Evolutionary conservation across 1,140 invertebrate genomes (phyloP).

Genomic region (Drosophila watanabei): DNA sequence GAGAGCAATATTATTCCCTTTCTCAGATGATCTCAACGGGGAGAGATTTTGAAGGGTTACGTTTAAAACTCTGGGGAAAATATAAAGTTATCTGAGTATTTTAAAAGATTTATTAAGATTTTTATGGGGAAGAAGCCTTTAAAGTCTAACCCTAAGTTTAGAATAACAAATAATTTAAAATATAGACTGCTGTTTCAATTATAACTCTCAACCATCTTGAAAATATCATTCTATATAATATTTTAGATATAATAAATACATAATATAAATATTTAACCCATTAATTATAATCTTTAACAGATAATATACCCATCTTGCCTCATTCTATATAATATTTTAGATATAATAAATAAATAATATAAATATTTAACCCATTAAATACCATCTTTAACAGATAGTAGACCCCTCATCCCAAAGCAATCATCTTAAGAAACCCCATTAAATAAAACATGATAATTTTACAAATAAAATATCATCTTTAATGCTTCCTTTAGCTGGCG

Average conservation of each 20-base stretch:
- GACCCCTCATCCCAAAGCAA: not conserved
- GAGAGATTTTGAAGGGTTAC: not conserved
- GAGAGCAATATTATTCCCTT: not conserved
- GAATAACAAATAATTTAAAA: not conserved
- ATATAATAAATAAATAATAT: not conserved
- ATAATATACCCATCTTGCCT: not conserved
- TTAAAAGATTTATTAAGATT: not conserved
- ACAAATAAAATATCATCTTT: constrained; percentile 43
- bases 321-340: no score
- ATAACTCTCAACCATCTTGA: not conserved
- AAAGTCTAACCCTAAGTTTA: not conserved
- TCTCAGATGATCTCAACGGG: not conserved
- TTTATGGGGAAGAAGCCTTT: not conserved
- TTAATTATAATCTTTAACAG: not conserved
- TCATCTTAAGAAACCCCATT: not conserved
- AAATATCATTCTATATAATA: no score
- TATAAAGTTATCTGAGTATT: not conserved
- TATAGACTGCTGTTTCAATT: not conserved
- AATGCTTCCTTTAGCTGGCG: constrained; percentile 34
- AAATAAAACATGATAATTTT: not conserved
- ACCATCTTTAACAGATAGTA: not conserved
- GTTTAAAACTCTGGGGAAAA: not conserved
- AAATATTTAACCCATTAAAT: not conserved
- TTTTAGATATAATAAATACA: no score
- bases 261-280: no score